These are phyloP conservation scores for Metalampra italica DNA, from an alignment of 2,888 invertebrate genomes.

Conservation along the genomic window DNA sequence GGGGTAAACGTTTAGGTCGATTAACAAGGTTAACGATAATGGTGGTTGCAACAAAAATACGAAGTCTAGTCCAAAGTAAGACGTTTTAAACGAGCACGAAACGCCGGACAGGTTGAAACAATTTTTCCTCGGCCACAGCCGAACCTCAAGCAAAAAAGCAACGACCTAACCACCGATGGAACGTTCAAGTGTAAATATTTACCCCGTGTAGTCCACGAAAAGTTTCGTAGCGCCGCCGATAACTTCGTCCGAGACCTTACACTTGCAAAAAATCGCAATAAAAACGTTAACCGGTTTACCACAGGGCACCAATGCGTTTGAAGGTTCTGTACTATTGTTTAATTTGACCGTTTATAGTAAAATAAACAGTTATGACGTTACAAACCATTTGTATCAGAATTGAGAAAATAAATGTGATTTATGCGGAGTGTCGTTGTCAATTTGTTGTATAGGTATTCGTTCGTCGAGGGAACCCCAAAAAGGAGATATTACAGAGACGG, in stretches of 20 bases:
- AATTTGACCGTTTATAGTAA: neutral
- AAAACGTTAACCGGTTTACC: conserved; percentile 25
- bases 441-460: neutral
- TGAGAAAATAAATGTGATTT: too few species aligned
- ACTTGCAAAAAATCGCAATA: conserved; percentile 50
- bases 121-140: conserved; percentile 49
- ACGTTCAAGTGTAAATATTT: conserved; percentile 67
- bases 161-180: conserved; percentile 45
- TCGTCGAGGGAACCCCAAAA: conserved; percentile 34
- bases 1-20: neutral
- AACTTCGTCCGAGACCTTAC: conserved; percentile 48
- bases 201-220: conserved; percentile 55
- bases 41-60: conserved; percentile 22
- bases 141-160: conserved; percentile 55
- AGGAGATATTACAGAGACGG: conserved; percentile 40
- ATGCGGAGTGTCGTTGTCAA: too few species aligned
- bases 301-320: conserved; percentile 3
- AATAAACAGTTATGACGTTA: neutral
- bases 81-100: conserved; percentile 41
- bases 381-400: too few species aligned
- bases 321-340: conserved; percentile 20
- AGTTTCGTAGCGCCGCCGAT: conserved; percentile 54
- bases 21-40: conserved; percentile 1
- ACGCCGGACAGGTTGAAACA: conserved; percentile 41
- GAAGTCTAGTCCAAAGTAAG: conserved; percentile 27